phyloP scores from a whole-genome alignment of 2,797 vertebrate species.

The Neopelma chrysocephalum region DNA sequence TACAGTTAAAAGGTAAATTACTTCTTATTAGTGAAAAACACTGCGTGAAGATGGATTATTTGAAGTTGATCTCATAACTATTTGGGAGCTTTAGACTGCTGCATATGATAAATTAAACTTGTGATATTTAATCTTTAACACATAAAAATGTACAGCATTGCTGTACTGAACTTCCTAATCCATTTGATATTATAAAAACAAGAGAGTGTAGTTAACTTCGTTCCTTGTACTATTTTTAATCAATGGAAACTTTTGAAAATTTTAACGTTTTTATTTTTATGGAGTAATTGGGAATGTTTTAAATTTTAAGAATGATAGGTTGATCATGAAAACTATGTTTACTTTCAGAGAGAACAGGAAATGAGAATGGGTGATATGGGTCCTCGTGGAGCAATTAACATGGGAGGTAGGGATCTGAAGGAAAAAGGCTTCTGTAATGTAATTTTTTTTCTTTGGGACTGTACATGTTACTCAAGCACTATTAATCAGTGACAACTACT shows the following conservation, averaged over 20 bases:
- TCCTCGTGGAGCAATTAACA: constrained; percentile 96
- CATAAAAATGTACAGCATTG: not conserved
- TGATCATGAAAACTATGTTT: constrained; percentile 89
- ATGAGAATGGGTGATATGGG: constrained; percentile 99
- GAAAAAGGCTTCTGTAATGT: constrained; percentile 74
- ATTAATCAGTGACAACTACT: constrained; percentile 13
- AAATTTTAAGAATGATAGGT: constrained; percentile 77
- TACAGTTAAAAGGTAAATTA: not conserved
- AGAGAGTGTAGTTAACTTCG: not conserved
- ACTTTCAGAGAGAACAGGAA: constrained; percentile 99
- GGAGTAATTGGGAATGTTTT: constrained; percentile 69
- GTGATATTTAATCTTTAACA: not conserved
- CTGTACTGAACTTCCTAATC: not conserved
- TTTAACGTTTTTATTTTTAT: constrained; percentile 18
- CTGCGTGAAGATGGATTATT: not conserved
- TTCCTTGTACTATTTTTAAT: not conserved
- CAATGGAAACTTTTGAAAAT: not conserved
- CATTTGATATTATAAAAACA: not conserved
- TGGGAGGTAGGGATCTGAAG: constrained; percentile 96
- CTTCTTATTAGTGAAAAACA: not conserved
- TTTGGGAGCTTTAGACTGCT: not conserved
- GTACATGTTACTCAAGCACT: constrained; percentile 78
- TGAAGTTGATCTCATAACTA: not conserved
- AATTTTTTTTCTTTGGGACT: constrained; percentile 78
- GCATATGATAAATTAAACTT: not conserved